These are phyloP conservation scores for Aulostomus chinensis DNA, from an alignment of 2,797 vertebrate genomes.

Conservation along the genomic window DNA sequence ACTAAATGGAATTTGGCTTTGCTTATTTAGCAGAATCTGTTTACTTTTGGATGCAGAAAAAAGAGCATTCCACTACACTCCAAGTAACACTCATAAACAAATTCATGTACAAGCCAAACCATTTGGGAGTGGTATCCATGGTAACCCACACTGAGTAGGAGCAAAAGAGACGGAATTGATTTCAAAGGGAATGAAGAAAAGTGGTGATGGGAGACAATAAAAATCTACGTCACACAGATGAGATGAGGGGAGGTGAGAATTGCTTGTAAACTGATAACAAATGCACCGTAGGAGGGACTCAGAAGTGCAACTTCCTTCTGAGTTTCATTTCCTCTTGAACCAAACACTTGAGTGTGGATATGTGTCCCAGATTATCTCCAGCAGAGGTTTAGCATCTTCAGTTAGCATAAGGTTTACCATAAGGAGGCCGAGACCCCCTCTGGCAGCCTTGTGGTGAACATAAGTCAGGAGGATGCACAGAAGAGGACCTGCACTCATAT, in stretches of 20 bases:
- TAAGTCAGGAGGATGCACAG: constrained; percentile 16
- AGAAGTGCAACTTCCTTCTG: constrained; percentile 6
- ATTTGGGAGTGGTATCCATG: constrained; percentile 74
- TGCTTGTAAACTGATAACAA: constrained; percentile 28
- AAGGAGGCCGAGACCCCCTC: constrained; percentile 40
- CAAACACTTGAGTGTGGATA: constrained; percentile 4
- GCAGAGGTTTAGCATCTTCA: constrained; percentile 36
- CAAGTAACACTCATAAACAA: constrained; percentile 67
- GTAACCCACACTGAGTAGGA: constrained; percentile 73
- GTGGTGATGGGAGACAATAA: constrained; percentile 57
- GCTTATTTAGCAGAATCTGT: constrained; percentile 37
- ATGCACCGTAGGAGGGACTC: constrained; percentile 7
- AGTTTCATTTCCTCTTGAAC: not conserved
- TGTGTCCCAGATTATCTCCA: constrained; percentile 33
- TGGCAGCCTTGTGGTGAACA: constrained; percentile 24
- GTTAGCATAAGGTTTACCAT: constrained; percentile 50
- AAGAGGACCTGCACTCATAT: constrained; percentile 29
- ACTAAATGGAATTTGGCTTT: constrained; percentile 1
- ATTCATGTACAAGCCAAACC: constrained; percentile 66
- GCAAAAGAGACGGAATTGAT: constrained; percentile 68
- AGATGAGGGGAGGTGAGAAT: constrained; percentile 35
- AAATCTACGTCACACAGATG: constrained; percentile 50
- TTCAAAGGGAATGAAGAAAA: constrained; percentile 70
- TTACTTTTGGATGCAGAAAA: constrained; percentile 46
- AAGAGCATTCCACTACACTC: constrained; percentile 58